Evolutionary conservation across 2,113 vertebrate species (phyloP).

Genomic region (Lamprologus tigripictilis): DNA sequence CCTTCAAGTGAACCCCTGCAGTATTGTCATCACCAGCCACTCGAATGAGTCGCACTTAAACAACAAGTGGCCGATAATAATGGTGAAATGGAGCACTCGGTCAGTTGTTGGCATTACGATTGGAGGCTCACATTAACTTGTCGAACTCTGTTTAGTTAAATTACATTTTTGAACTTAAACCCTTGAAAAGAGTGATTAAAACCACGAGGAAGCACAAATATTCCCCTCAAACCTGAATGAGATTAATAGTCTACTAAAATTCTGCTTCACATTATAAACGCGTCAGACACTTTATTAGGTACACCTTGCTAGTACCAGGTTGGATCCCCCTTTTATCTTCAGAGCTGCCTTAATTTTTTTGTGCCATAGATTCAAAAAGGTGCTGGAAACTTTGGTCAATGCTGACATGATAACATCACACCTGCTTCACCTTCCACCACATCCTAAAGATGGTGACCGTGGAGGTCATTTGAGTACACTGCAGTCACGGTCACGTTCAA

Average conservation of each 20-base stretch:
- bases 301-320: background rate
- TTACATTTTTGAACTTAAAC: background rate
- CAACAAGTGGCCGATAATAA: constrained; percentile 5
- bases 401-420: background rate
- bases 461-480: background rate
- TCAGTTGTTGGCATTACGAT: background rate
- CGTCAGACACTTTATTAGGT: background rate
- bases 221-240: background rate
- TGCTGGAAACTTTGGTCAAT: background rate
- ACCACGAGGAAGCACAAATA: background rate
- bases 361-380: background rate
- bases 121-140: background rate
- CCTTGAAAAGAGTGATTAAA: background rate
- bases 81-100: constrained; percentile 6
- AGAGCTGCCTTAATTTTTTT: background rate
- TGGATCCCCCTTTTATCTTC: background rate
- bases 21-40: background rate
- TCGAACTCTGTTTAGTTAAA: background rate
- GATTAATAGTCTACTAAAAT: background rate
- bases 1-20: background rate
- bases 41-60: background rate
- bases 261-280: background rate
- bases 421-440: background rate
- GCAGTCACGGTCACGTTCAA: background rate
- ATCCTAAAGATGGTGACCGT: background rate